Conservation (phyloP, 2,113 vertebrate genomes). For the Phocoena sinus region DNA sequence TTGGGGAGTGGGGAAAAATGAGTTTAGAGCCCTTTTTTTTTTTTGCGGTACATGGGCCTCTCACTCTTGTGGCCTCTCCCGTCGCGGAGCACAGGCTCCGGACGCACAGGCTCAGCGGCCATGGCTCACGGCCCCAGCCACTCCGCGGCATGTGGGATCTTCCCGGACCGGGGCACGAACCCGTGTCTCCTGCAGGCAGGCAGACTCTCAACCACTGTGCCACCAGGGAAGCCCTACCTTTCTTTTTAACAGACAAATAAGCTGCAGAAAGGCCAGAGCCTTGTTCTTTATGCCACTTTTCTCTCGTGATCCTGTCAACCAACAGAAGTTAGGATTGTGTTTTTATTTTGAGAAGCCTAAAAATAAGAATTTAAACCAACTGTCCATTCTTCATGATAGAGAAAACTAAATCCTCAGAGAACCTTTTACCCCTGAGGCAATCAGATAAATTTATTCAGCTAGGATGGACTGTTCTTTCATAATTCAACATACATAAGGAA, state of each 20-base stretch:
- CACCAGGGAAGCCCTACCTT: neutral
- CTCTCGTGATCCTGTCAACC: neutral
- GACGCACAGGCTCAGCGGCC: too few species aligned
- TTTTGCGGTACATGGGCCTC: too few species aligned
- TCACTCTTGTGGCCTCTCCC: too few species aligned
- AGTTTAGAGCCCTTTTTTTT: neutral
- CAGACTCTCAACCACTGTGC: too few species aligned
- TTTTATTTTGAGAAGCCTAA: neutral
- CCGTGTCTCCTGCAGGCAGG: too few species aligned
- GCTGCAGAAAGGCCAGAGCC: neutral
- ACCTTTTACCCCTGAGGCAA: conserved; percentile 20
- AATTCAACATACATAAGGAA: conserved; percentile 38
- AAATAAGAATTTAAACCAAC: conserved; percentile 23
- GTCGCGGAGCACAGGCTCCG: too few species aligned
- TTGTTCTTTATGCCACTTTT: neutral
- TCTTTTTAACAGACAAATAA: neutral
- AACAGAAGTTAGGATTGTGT: neutral
- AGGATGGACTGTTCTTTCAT: conserved; percentile 48
- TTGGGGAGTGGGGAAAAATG: neutral
- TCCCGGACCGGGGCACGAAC: too few species aligned
- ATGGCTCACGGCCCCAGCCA: too few species aligned
- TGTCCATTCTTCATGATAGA: neutral
- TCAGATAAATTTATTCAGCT: conserved; percentile 44
- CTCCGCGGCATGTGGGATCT: too few species aligned
- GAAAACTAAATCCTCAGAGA: conserved; percentile 21